Evolutionary conservation across 2,113 vertebrate species (phyloP).

Genomic region (Ahaetulla prasina): DNA sequence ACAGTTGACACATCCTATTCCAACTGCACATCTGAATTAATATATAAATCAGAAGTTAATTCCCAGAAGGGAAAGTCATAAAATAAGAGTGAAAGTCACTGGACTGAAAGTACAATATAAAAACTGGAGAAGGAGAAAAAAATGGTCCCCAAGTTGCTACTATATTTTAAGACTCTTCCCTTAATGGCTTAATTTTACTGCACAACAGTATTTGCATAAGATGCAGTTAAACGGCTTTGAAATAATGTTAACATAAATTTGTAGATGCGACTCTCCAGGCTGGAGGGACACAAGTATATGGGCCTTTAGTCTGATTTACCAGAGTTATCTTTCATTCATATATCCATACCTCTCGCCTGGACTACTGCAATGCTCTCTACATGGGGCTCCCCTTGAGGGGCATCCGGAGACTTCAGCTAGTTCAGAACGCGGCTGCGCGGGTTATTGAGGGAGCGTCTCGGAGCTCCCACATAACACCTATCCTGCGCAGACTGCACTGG

Average conservation of each 20-base stretch:
- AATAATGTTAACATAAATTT: neutral
- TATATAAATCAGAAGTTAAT: constrained; percentile 15
- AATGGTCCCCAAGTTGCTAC: neutral
- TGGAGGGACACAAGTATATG: too few relatives aligned
- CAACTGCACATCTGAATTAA: neutral
- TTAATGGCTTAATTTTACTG: neutral
- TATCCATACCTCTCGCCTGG: too few relatives aligned
- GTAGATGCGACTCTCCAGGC: neutral
- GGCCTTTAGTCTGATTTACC: neutral
- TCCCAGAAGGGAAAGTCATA: constrained; percentile 12
- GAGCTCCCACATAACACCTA: too few relatives aligned
- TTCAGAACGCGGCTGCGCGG: too few relatives aligned
- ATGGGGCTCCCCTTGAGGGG: too few relatives aligned
- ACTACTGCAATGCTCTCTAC: too few relatives aligned
- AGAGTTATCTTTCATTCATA: neutral
- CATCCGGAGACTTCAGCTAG: too few relatives aligned
- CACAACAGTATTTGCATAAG: neutral
- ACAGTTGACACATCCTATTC: neutral
- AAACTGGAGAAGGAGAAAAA: neutral
- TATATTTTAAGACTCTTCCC: neutral
- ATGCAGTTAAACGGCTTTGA: neutral
- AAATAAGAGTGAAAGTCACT: constrained; percentile 7
- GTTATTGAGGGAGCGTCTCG: too few relatives aligned
- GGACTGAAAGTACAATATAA: fast-evolving
- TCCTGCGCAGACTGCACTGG: too few relatives aligned